Evolutionary conservation across 2,113 vertebrate species (phyloP), one percentile per base, ranked within the genome.

Genomic region (Salvelinus sp.): DNA sequence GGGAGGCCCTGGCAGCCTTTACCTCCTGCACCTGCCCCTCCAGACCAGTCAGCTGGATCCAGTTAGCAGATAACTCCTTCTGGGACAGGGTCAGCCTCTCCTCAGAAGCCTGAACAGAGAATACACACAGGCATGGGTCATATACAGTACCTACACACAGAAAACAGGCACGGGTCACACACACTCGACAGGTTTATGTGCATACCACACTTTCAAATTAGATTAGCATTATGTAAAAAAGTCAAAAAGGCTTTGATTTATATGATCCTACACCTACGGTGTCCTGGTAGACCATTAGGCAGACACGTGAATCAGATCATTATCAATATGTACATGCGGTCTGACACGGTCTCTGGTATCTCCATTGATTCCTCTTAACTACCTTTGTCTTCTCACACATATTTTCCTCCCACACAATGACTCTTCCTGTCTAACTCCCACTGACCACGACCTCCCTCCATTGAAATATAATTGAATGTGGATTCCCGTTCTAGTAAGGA

Each of bases 51-150:
- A 96, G 94, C 88, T 95, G 93, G 88, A 93, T 97, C 84, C 87
- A 93, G 78, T 94, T 97, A 86, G 95, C 93, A 79, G 95, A 92
- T 82, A 98, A 84, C 84, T 99, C 97, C 81, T 99, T 97, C 83
- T 98, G 95, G 73, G 94, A 91, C 80, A 96, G 20, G 69, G 88
- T 87, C 83, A 98, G 90, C 89, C 97, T 99, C 82, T 97, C 95
- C 88, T 97, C 95, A 84, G 93, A 89, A 23, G 89, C 91, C 98
- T 99, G 86, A 9, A 30, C 12, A 27, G 4, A 64, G 38, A 23
- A 14, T 6, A 70, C 2, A 54, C 9, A 66, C 25, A 66, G 64
- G 23, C 33, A 23, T 6, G 10, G 20, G 22, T 63, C 10, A 63
- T 13, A 63, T 60, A 20, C 57, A 16, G 57, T 6, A n/a, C 57